Evolutionary conservation across 2,888 invertebrate genomes (phyloP).

Genomic region (Teinopalpus imperialis): DNA sequence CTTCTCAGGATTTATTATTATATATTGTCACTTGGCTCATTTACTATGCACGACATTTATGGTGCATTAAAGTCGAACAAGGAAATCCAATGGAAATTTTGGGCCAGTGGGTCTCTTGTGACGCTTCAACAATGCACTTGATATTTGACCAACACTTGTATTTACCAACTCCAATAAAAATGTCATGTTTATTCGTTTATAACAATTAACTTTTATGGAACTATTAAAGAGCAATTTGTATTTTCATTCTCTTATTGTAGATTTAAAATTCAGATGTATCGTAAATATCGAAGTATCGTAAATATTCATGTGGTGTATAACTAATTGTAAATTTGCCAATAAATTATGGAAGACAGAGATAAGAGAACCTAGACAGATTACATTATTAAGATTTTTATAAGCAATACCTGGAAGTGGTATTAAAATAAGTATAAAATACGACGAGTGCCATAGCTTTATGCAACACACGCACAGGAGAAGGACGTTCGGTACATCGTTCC

Average conservation of each 20-base stretch:
- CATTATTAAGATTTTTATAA: constrained; percentile 4
- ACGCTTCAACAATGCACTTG: constrained; percentile 18
- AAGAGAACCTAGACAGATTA: neutral
- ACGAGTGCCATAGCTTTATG: constrained; percentile 32
- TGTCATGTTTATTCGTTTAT: constrained; percentile 2
- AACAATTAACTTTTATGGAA: constrained; percentile 14
- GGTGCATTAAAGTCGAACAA: constrained; percentile 33
- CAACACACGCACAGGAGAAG: constrained; percentile 46
- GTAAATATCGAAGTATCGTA: constrained; percentile 1
- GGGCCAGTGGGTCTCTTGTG: constrained; percentile 42
- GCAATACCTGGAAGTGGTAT: constrained; percentile 14
- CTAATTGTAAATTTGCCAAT: neutral
- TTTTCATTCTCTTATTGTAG: constrained; percentile 8
- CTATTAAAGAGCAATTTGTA: constrained; percentile 13
- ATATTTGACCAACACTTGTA: constrained; percentile 12
- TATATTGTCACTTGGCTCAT: constrained; percentile 44
- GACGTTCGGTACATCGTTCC: constrained; percentile 41
- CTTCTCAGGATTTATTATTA: constrained; percentile 41
- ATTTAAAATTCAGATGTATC: constrained; percentile 6
- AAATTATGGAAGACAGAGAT: neutral
- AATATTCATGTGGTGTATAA: constrained; percentile 4
- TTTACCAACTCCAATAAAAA: constrained; percentile 12
- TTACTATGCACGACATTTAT: constrained; percentile 52
- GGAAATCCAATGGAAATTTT: constrained; percentile 29
- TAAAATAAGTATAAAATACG: constrained; percentile 7